Evolutionary conservation across 2,888 invertebrate species (phyloP), one percentile per base, ranked within the genome.

Genomic region (Ceraclea dissimilis): DNA sequence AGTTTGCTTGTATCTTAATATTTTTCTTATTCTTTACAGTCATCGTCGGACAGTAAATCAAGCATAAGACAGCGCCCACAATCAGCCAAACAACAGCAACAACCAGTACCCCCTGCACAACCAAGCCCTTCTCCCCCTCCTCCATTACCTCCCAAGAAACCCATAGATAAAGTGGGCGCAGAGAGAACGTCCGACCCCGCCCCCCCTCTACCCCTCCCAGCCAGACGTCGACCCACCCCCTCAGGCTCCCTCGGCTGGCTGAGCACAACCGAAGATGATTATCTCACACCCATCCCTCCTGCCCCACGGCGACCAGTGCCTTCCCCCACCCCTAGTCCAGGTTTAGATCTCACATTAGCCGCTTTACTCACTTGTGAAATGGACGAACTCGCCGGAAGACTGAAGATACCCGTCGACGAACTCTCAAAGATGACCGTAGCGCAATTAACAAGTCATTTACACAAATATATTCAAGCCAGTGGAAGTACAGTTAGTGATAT

Each of bases 371-470:
- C 90, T 2, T 83, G 89, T 67, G 88, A 88, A 63, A 82, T 93
- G 67, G 86, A 87, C 63, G 91, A 93, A 61, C 73, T 93, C 56
- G 89, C 93, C 0, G 68, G 75, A 17, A 86, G 87, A 74, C 77
- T 82, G 57, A 85, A 86, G 63, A 89, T 93, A 66, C 90, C 90
- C 0, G 80, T 88, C 0, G 80, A 82, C 50, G 86, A 90, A 57
- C 72, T 93, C 49, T 89, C 90, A 52, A 88, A 86, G 56, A 87
- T 93, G 86, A 93, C 93, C 0, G 74, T 93, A 58, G 90, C 90
- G 19, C 92, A 93, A 70, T 76, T 93, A 43, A 92, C 93, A 0
- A 84, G 85, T 53, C 90, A 89, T 69, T 77, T 93, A 21, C 83
- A 89, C 1, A 79, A 79, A 64, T 76, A 79, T 57, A 72, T 76